Evolutionary conservation across 2,113 vertebrate species (phyloP).

Genomic region (Forbesichthys papilliferus): DNA sequence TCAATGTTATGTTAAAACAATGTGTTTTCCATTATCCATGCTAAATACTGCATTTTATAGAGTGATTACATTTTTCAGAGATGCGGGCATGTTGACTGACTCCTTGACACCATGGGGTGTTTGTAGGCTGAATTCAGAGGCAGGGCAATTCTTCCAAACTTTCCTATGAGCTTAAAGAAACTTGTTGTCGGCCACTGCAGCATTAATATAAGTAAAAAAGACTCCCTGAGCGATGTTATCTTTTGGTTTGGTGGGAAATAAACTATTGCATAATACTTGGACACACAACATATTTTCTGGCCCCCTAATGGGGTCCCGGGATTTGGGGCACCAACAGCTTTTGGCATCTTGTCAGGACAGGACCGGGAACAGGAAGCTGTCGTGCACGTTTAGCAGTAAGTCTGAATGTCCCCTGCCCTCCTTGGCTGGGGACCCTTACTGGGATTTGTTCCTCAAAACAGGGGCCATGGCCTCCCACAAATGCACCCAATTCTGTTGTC

Average conservation of each 20-base stretch:
- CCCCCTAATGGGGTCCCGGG: too few relatives aligned
- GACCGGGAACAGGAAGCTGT: constrained; percentile 67
- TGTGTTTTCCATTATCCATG: too few relatives aligned
- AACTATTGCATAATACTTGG: too few relatives aligned
- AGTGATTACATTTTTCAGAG: not conserved
- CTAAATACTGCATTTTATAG: too few relatives aligned
- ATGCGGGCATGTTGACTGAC: constrained; percentile 33
- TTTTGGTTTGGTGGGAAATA: too few relatives aligned
- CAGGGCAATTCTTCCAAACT: constrained; percentile 68
- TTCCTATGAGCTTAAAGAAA: constrained; percentile 76
- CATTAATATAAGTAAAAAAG: constrained; percentile 43
- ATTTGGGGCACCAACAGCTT: not conserved
- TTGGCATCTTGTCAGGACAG: constrained; percentile 44
- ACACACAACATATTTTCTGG: too few relatives aligned
- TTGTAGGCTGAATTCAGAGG: constrained; percentile 51
- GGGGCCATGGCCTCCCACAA: constrained; percentile 50
- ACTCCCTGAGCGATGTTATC: too few relatives aligned
- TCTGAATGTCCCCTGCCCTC: constrained; percentile 63
- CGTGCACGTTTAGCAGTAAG: constrained; percentile 64
- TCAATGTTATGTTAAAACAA: too few relatives aligned
- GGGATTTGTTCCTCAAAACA: constrained; percentile 52
- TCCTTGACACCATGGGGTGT: constrained; percentile 45
- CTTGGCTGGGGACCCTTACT: constrained; percentile 65
- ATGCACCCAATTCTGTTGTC: constrained; percentile 70
- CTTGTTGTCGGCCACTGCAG: constrained; percentile 75